Evolutionary conservation across 2,888 invertebrate genomes (phyloP), one percentile per base, ranked within the genome.

Genomic region (Sisyra terminalis): DNA sequence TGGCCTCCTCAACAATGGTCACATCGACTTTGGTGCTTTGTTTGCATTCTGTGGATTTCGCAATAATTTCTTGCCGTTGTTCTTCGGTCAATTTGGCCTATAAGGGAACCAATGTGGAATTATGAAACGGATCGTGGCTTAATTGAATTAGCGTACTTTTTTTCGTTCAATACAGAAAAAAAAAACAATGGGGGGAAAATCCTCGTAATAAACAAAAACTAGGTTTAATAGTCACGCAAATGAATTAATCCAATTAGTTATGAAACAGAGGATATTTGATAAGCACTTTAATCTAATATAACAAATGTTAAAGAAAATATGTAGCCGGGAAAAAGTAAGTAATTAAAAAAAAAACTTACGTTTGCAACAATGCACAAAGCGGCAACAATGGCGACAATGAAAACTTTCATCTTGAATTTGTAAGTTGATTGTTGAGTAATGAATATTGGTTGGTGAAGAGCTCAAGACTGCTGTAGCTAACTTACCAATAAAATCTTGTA

Each of bases 11-110:
- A 5, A 56, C 47, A n/a, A 56, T 15, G 4, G 52, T 48, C 48
- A 55, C 53, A 15, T 55, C 56, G 1, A 58, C 59, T 13, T 56
- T 57, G 17, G 63, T 54, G 35, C 56, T 52, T n/a, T 56, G 45
- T 32, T 57, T 44, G 38, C 58, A 59, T 38, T 49, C 48, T 15
- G 45, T 44, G 11, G 50, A 47, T 40, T 51, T 40, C 16, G 46
- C 36, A 14, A 53, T 47, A 2, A 55, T 44, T 45, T 52, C 50
- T n/a, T 36, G 46, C 35, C 47, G 48, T 45, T 53, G 46, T 45
- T 54, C 51, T 13, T 50, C 48, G 39, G 49, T 49, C 40, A 51
- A 54, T 31, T 40, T 35, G 13, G 35, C 35, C 35, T 35, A 2
- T 8, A 35, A 31, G n/a, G 13, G 5, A 35, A 35, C 15, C 34